phyloP scores from a whole-genome alignment of 2,113 vertebrate genomes.

The Hiodon tergisus region DNA sequence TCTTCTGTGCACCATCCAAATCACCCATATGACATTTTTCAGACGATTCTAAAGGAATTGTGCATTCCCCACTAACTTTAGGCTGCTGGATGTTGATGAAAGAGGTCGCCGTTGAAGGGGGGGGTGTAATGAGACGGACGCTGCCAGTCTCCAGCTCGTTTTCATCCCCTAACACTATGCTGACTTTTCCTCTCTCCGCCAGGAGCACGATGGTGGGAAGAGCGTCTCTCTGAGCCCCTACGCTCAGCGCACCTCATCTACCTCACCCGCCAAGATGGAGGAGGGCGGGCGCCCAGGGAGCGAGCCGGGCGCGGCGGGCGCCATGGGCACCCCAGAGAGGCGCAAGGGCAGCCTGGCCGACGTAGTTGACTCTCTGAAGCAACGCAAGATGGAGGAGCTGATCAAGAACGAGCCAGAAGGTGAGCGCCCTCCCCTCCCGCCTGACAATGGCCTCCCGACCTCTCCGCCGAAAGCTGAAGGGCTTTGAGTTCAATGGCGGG shows the following conservation, averaged over 20 bases:
- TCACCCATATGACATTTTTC: conserved; percentile 27
- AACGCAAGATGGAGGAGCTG: conserved; percentile 98
- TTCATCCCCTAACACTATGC: conserved; percentile 5
- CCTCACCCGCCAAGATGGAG: conserved; percentile 95
- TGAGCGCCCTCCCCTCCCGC: conserved; percentile 54
- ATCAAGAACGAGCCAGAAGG: conserved; percentile 98
- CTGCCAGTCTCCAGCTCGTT: conserved; percentile 30
- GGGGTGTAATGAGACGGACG: conserved; percentile 40
- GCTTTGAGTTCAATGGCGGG: no score
- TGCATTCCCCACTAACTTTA: conserved; percentile 35
- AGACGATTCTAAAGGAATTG: conserved; percentile 10
- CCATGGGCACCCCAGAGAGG: conserved; percentile 83
- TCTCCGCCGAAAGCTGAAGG: no score
- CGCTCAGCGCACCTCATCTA: conserved; percentile 92
- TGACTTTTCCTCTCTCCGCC: conserved; percentile 24
- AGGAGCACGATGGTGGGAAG: conserved; percentile 94
- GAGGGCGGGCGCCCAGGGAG: conserved; percentile 79
- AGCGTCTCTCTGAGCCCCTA: conserved; percentile 83
- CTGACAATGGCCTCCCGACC: not conserved
- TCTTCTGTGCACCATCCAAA: conserved; percentile 21
- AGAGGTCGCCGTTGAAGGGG: conserved; percentile 37
- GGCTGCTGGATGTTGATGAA: conserved; percentile 58
- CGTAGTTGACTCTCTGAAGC: conserved; percentile 96
- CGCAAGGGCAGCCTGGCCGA: conserved; percentile 97
- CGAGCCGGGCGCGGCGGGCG: conserved; percentile 71